Evolutionary conservation across 2,888 invertebrate genomes (phyloP), one percentile per base, ranked within the genome.

Genomic region (Drosophila neonasuta): DNA sequence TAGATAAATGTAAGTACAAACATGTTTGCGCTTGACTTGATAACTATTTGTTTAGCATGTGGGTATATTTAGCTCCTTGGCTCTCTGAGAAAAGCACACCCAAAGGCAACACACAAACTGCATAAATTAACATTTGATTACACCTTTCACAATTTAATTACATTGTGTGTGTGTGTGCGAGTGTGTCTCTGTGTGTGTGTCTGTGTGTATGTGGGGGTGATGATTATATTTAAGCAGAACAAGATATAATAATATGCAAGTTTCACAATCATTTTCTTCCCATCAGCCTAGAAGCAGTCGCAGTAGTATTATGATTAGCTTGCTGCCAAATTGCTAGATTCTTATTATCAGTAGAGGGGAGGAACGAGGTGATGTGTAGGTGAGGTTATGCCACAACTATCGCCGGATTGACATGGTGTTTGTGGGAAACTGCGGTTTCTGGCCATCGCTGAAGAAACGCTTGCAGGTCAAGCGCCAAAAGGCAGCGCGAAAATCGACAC

Each of bases 401-500:
- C 90, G 90, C 54, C 89, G 77, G 66, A 90, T 89, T 64, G 90
- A 91, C 89, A 90, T 88, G 24, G 90, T 89, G 65, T 88, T 90
- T 42, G 86, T 82, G 42, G 90, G 88, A 75, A 89, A 90, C 61
- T 89, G 88, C 9, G 84, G 88, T 68, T 90, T 90, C 57, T 81
- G 79, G 29, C 89, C 80, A 55, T 80, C 76, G 34, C 87, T 88
- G 65, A 88, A 90, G 68, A 90, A 89, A 20, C 90, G 84, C 63
- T 90, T 89, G 54, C 91, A 89, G 39, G 97, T 97, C 36, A 97
- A 91, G 71, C 96, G 92, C 96, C 96, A 96, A 87, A 97, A 96
- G 0, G 97, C 96, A 77, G 95, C 93, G 86, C 96, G 93, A 89
- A 97, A 97, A 89, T 97, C 97, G 0, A 95, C 95, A 68, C 96